phyloP scores from a whole-genome alignment of 2,888 invertebrate genomes.

The Microctonus hyperodae region DNA sequence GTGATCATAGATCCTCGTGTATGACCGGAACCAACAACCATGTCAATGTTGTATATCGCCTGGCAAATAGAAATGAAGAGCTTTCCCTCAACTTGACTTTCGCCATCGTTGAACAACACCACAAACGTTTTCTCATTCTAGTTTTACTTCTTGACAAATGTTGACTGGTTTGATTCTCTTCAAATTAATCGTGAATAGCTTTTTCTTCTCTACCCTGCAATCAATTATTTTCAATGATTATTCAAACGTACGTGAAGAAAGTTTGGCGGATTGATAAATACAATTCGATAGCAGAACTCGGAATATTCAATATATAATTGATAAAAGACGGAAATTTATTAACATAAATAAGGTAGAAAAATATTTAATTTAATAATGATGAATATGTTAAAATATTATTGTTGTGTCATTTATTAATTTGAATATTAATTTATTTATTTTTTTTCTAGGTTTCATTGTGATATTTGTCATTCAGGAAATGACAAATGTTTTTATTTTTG shows the following conservation, averaged over 20 bases:
- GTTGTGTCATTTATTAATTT: not conserved
- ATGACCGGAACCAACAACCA: slow-evolving; percentile 1
- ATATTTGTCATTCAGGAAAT: not conserved
- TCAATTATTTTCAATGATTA: not conserved
- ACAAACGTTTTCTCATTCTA: not conserved
- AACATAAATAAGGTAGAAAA: not conserved
- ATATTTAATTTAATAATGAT: not conserved
- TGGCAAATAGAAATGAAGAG: slow-evolving; percentile 23
- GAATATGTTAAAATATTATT: not conserved
- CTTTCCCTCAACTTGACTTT: slow-evolving; percentile 31
- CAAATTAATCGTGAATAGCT: not conserved
- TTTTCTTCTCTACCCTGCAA: not conserved
- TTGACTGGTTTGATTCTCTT: not conserved
- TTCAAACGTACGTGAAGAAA: not conserved
- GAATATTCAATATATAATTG: too few relatives aligned
- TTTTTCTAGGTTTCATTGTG: not conserved
- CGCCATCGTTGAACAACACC: slow-evolving; percentile 6
- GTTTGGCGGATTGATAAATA: not conserved
- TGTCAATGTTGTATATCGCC: not conserved
- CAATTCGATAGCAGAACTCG: too few relatives aligned
- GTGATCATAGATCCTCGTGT: not conserved
- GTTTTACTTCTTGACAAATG: not conserved
- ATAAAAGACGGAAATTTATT: too few relatives aligned
- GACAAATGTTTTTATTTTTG: not conserved
- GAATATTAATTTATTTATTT: not conserved